Percentiles rank a stretch among this genome's conserved stretches.
These are phyloP conservation scores for Aspidoscelis tigris DNA, from an alignment of 2,113 vertebrate genomes.

Conservation along the genomic window DNA sequence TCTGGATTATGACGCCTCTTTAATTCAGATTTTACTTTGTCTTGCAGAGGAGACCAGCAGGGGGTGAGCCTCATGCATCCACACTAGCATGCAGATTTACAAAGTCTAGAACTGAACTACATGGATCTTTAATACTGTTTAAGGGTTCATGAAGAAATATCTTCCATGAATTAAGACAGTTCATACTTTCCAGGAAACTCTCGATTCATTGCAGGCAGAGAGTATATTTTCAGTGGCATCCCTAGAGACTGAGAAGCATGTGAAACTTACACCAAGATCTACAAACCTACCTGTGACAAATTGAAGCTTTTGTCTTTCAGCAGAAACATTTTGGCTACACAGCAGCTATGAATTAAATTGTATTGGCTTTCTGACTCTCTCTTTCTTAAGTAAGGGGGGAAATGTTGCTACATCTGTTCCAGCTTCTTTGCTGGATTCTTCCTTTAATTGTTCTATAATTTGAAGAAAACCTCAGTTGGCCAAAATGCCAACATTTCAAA, in stretches of 20 bases:
- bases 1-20: no score
- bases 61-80: no score
- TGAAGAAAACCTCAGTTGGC: slow-evolving; percentile 84
- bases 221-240: not conserved
- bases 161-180: no score
- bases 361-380: slow-evolving; percentile 77
- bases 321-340: slow-evolving; percentile 77
- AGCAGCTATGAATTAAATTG: slow-evolving; percentile 81
- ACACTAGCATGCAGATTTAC: no score
- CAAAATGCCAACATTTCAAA: slow-evolving; percentile 81
- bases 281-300: slow-evolving; percentile 64
- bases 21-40: no score
- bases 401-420: slow-evolving; percentile 80
- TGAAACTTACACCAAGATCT: slow-evolving; percentile 48
- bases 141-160: no score
- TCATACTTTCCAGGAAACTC: no score
- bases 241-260: not conserved
- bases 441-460: slow-evolving; percentile 85
- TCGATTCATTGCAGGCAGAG: no score
- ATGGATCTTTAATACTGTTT: no score
- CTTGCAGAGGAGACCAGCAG: no score
- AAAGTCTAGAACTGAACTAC: no score
- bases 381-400: slow-evolving; percentile 65
- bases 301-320: slow-evolving; percentile 70
- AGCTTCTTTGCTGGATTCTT: slow-evolving; percentile 79